Evolutionary conservation across 2,888 invertebrate species (phyloP).

Genomic region (Noctua pronuba): DNA sequence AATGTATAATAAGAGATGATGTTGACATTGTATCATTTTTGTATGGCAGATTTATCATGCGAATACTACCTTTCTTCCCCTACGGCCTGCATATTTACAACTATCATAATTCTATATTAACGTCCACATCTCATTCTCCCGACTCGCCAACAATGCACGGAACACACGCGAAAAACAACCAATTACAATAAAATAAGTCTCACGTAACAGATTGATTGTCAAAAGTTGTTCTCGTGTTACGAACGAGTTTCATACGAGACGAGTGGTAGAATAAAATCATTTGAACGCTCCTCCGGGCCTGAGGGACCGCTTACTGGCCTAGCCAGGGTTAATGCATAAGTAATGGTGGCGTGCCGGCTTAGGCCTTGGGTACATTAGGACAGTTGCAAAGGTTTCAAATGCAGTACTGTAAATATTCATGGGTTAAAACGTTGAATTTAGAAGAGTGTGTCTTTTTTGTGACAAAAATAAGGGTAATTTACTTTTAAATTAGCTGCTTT

Average conservation of each 20-base stretch:
- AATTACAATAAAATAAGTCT: slow-evolving; percentile 62
- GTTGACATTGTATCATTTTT: background rate
- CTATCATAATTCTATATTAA: slow-evolving; percentile 5
- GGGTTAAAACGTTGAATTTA: slow-evolving; percentile 51
- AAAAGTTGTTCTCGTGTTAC: slow-evolving; percentile 71
- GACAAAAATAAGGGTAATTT: slow-evolving; percentile 3
- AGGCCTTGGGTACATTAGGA: slow-evolving; percentile 65
- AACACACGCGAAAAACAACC: slow-evolving; percentile 52
- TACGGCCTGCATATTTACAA: slow-evolving; percentile 5
- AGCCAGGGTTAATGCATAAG: slow-evolving; percentile 91
- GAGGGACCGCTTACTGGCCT: slow-evolving; percentile 88
- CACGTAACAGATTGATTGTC: slow-evolving; percentile 76
- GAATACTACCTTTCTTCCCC: background rate
- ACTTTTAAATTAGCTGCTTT: slow-evolving; percentile 12
- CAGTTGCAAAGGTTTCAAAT: slow-evolving; percentile 45
- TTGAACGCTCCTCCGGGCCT: slow-evolving; percentile 76
- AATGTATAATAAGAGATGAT: background rate
- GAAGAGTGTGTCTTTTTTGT: slow-evolving; percentile 20
- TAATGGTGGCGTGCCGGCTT: slow-evolving; percentile 84
- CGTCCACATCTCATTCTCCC: background rate
- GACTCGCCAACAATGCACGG: slow-evolving; percentile 17
- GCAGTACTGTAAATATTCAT: slow-evolving; percentile 61
- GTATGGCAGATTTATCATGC: no score
- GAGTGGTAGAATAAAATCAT: slow-evolving; percentile 83
- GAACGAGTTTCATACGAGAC: slow-evolving; percentile 64